Percentiles rank a stretch among this genome's conserved stretches.
These are phyloP conservation scores for Amphilophus citrinellus DNA, from an alignment of 2,113 vertebrate species.

Conservation along the genomic window DNA sequence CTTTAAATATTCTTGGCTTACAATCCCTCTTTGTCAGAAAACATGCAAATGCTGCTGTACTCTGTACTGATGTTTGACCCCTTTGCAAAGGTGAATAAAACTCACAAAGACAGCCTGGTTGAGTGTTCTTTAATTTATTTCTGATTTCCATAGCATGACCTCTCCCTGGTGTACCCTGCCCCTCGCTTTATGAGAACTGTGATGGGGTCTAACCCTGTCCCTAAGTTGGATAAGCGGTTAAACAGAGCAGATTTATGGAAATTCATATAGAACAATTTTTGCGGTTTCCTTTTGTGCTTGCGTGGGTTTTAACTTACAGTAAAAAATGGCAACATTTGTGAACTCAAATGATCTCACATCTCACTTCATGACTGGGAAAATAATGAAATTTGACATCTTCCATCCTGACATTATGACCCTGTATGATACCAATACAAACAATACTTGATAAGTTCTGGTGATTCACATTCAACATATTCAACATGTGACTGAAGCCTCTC, in stretches of 20 bases:
- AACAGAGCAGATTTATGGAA: not conserved
- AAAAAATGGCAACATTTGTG: not conserved
- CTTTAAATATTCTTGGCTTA: not conserved
- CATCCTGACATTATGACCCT: not conserved
- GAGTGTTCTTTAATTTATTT: not conserved
- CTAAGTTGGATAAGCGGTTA: not conserved
- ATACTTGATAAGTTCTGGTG: not conserved
- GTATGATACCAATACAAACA: not conserved
- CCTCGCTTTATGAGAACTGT: not conserved
- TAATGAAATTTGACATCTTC: not conserved
- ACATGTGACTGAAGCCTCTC: not conserved
- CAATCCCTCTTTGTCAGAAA: not conserved
- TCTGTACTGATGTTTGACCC: too few species aligned
- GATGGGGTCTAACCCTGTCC: not conserved
- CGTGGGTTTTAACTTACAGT: not conserved
- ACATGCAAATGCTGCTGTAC: not conserved
- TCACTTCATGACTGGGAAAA: not conserved
- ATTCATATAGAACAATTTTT: not conserved
- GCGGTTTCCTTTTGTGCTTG: not conserved
- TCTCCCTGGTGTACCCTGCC: not conserved
- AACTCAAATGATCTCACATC: too few species aligned
- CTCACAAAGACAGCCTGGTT: not conserved
- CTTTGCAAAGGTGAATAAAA: too few species aligned
- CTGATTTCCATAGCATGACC: not conserved
- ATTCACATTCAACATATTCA: not conserved